Evolutionary conservation across 2,888 invertebrate genomes (phyloP), one percentile per base, ranked within the genome.

Genomic region (Ochropleura plecta): DNA sequence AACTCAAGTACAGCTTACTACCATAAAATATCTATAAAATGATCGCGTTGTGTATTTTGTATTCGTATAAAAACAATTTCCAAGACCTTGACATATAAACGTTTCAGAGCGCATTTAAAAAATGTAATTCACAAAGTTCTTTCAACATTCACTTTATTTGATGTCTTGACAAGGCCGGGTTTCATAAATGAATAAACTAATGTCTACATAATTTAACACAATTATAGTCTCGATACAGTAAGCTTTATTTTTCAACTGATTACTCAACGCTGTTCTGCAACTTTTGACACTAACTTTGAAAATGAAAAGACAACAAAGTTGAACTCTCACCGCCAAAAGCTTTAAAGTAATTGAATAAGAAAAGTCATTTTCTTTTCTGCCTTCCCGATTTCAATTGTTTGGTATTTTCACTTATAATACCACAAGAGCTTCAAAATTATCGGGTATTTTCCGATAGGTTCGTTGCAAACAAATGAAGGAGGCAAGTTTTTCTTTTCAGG

Each of bases 101-200:
- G 46, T 51, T 73, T 49, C 63, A 66, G 51, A 73, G 55, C 70
- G 46, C 72, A 83, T 83, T 77, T 6, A 48, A 79, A 83, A 70
- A 68, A 68, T 20, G 40, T 0, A 55, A 66, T 68, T 57, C 16
- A 55, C 48, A 65, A 80, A 64, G 64, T n/a, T 70, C 59, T 79
- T 81, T 79, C 20, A 74, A 79, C 55, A 74, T 79, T 79, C 70
- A 71, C 55, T 79, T 48, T 30, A 69, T 83, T 79, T 62, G 67
- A 71, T 73, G 40, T 59, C 46, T 63, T 60, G 73, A 76, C 76
- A 81, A 76, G 73, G 71, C 60, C 40, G 60, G 53, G 40, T 73
- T 53, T 71, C 12, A 63, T 70, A 72, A 70, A 81, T 75, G 65
- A 74, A 63, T 67, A 70, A 59, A 71, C 71, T 57, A 20, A 71